phyloP scores from a whole-genome alignment of 2,888 invertebrate genomes.

The Harmothoe impar region DNA sequence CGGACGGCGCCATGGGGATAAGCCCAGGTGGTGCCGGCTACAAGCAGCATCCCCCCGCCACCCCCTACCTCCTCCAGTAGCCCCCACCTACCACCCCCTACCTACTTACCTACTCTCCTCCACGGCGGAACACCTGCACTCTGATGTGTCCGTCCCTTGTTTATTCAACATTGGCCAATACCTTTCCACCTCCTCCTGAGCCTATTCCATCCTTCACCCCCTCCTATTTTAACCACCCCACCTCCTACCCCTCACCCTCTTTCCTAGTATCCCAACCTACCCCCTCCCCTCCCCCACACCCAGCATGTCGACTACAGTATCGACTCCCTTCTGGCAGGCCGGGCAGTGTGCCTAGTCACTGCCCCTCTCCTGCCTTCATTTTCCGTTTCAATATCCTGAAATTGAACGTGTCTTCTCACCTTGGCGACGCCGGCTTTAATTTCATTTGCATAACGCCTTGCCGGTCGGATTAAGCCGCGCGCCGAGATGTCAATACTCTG shows the following conservation, averaged over 20 bases:
- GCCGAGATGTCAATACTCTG: constrained; percentile 14
- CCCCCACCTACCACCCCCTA: neutral
- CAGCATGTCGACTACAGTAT: neutral
- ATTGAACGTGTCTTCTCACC: constrained; percentile 62
- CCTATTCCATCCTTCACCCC: no score
- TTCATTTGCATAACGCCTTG: constrained; percentile 59
- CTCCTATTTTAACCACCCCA: neutral
- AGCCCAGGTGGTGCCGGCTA: constrained; percentile 13
- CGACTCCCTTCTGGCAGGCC: constrained; percentile 15
- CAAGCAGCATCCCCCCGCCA: neutral
- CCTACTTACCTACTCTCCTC: neutral
- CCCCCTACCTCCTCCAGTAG: neutral
- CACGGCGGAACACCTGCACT: constrained; percentile 13
- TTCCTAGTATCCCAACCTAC: neutral
- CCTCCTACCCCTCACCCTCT: neutral
- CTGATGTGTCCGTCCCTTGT: constrained; percentile 13
- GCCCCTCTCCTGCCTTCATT: constrained; percentile 45
- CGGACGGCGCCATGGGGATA: neutral
- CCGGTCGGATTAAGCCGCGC: constrained; percentile 16
- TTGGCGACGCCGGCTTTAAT: constrained; percentile 49
- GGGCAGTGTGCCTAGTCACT: neutral
- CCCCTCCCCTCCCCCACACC: neutral
- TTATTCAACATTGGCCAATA: neutral
- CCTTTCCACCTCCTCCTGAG: neutral
- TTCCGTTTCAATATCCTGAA: constrained; percentile 61